Conservation (phyloP, 2,888 invertebrate species). For the Orthonychiurus folsomi region DNA sequence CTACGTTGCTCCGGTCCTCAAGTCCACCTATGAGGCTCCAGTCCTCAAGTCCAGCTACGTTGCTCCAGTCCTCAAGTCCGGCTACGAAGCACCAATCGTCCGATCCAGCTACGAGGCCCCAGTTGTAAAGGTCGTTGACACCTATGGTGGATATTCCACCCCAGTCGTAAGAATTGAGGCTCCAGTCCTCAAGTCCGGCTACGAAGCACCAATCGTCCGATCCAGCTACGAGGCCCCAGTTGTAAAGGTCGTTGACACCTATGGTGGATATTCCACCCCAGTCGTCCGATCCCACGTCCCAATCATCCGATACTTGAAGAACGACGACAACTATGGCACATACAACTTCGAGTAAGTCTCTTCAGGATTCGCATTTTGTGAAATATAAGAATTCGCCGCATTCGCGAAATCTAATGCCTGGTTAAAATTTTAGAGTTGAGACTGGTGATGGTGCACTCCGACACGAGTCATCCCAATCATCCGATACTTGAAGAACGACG, state of each 20-base stretch:
- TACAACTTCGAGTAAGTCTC: conserved; percentile 27
- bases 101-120: neutral
- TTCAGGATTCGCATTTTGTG: neutral
- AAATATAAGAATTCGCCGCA: neutral
- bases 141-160: neutral
- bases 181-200: neutral
- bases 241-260: neutral
- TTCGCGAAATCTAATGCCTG: neutral
- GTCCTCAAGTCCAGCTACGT: neutral
- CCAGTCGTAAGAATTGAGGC: neutral
- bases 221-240: neutral
- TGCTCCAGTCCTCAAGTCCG: neutral
- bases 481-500: conserved; percentile 21
- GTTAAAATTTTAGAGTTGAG: conserved; percentile 9
- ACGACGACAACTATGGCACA: conserved; percentile 24
- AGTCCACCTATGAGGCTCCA: conserved; percentile 3
- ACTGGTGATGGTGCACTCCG: conserved; percentile 2
- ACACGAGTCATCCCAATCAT: conserved; percentile 26
- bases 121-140: neutral
- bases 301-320: conserved; percentile 26
- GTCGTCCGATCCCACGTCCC: conserved; percentile 13
- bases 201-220: neutral
- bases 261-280: neutral
- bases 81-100: conserved; percentile 7
- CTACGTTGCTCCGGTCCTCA: neutral